Conservation (phyloP, 2,888 invertebrate species). For the Pterostichus niger region DNA sequence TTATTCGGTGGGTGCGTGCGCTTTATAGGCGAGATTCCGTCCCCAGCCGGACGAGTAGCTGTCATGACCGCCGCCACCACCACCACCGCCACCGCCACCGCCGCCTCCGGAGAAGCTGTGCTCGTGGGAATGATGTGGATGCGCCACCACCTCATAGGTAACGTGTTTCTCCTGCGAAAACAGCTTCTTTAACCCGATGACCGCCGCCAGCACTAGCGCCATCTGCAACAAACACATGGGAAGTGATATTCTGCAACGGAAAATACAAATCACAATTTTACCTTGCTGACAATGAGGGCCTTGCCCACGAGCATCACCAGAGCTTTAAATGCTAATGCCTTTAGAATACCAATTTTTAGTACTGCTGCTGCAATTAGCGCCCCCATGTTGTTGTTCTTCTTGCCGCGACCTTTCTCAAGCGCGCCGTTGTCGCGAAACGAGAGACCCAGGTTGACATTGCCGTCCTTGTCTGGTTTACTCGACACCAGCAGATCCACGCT, state of each 20-base stretch:
- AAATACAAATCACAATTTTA: slow-evolving; percentile 68
- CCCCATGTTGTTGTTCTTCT: slow-evolving; percentile 87
- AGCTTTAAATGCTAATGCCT: slow-evolving; percentile 89
- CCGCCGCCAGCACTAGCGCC: slow-evolving; percentile 87
- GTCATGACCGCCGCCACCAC: slow-evolving; percentile 75
- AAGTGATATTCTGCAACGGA: not conserved
- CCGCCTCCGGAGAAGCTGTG: slow-evolving; percentile 75
- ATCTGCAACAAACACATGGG: slow-evolving; percentile 77
- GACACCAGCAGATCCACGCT: slow-evolving; percentile 89
- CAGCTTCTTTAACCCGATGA: slow-evolving; percentile 90
- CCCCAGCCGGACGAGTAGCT: slow-evolving; percentile 83
- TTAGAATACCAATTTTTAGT: slow-evolving; percentile 89
- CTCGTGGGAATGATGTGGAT: slow-evolving; percentile 83
- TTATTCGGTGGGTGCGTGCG: slow-evolving; percentile 77
- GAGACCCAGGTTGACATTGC: slow-evolving; percentile 85
- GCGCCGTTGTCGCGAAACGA: slow-evolving; percentile 79
- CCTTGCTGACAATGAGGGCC: slow-evolving; percentile 89
- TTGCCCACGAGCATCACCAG: slow-evolving; percentile 90
- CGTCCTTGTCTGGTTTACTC: slow-evolving; percentile 84
- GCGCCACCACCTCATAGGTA: slow-evolving; percentile 87
- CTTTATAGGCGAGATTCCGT: slow-evolving; percentile 82
- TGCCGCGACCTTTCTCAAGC: slow-evolving; percentile 84
- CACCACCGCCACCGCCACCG: slow-evolving; percentile 72
- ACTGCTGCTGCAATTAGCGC: slow-evolving; percentile 87
- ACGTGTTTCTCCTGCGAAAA: slow-evolving; percentile 87